Evolutionary conservation across 2,888 invertebrate genomes (phyloP).

Genomic region (Chalcosyrphus nemorum): DNA sequence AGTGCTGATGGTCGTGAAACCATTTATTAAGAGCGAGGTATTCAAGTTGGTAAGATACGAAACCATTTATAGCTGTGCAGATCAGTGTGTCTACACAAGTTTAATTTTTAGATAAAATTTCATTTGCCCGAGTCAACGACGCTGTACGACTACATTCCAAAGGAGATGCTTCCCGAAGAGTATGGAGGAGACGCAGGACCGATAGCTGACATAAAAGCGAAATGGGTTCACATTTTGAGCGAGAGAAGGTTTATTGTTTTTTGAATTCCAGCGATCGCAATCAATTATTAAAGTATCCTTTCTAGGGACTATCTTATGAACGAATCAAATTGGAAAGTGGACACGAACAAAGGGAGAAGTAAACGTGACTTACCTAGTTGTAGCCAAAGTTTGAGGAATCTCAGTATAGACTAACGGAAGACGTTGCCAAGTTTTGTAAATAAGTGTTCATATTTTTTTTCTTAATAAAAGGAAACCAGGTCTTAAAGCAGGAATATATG

Average conservation of each 20-base stretch:
- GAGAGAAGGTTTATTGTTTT: slow-evolving; percentile 85
- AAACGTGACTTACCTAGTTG: slow-evolving; percentile 6
- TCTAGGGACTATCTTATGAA: slow-evolving; percentile 84
- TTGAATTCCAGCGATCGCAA: slow-evolving; percentile 79
- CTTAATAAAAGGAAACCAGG: slow-evolving; percentile 11
- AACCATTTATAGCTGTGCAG: no score
- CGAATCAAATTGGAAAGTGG: slow-evolving; percentile 81
- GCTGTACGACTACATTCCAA: slow-evolving; percentile 85
- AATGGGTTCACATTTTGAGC: slow-evolving; percentile 85
- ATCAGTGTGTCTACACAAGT: no score
- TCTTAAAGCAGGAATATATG: neutral
- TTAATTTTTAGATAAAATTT: slow-evolving; percentile 87
- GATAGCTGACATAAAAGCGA: slow-evolving; percentile 84
- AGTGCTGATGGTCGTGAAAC: slow-evolving; percentile 85
- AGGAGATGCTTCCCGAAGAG: slow-evolving; percentile 86
- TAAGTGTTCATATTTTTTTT: neutral
- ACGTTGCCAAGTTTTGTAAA: slow-evolving; percentile 8
- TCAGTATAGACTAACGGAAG: slow-evolving; percentile 30
- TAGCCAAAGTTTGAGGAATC: slow-evolving; percentile 22
- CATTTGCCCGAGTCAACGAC: slow-evolving; percentile 87
- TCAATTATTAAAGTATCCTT: slow-evolving; percentile 64
- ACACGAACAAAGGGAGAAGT: slow-evolving; percentile 81
- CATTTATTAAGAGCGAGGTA: slow-evolving; percentile 87
- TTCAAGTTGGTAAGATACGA: slow-evolving; percentile 84
- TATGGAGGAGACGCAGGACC: slow-evolving; percentile 87